Percentiles rank a stretch among this genome's conserved stretches.
Conservation (phyloP, 2,888 invertebrate species). For the Panopea generosa region DNA sequence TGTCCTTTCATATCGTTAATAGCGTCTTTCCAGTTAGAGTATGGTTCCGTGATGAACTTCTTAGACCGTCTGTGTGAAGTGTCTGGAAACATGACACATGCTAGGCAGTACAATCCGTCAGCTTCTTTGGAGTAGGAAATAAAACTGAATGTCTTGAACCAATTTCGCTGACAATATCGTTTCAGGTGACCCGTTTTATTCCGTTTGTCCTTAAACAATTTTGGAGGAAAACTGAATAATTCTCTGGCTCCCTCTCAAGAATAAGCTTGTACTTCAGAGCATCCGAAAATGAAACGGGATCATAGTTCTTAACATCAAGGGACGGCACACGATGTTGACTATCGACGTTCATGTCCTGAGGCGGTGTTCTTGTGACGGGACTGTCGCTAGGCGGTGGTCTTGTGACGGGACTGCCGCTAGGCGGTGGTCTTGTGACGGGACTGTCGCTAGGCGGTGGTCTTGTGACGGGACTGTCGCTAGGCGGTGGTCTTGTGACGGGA, state of each 20-base stretch:
- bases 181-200: constrained; percentile 34
- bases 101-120: constrained; percentile 46
- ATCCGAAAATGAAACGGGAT: constrained; percentile 25
- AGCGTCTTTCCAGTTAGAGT: constrained; percentile 57
- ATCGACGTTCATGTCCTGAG: too few relatives aligned
- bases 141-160: constrained; percentile 42
- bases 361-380: neutral
- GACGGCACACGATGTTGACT: neutral
- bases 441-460: neutral
- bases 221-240: constrained; percentile 39
- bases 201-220: constrained; percentile 42
- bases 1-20: constrained; percentile 36
- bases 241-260: constrained; percentile 26
- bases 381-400: neutral
- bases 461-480: neutral
- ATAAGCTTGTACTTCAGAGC: constrained; percentile 27
- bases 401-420: neutral
- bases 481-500: too few relatives aligned
- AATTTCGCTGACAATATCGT: constrained; percentile 34
- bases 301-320: constrained; percentile 12
- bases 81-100: constrained; percentile 41
- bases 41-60: constrained; percentile 42
- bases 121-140: constrained; percentile 43
- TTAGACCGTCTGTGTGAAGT: constrained; percentile 40
- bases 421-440: neutral